Percentiles rank a stretch among this genome's conserved stretches.
phyloP scores from a whole-genome alignment of 2,113 vertebrate species.

The Colinus virginianus region DNA sequence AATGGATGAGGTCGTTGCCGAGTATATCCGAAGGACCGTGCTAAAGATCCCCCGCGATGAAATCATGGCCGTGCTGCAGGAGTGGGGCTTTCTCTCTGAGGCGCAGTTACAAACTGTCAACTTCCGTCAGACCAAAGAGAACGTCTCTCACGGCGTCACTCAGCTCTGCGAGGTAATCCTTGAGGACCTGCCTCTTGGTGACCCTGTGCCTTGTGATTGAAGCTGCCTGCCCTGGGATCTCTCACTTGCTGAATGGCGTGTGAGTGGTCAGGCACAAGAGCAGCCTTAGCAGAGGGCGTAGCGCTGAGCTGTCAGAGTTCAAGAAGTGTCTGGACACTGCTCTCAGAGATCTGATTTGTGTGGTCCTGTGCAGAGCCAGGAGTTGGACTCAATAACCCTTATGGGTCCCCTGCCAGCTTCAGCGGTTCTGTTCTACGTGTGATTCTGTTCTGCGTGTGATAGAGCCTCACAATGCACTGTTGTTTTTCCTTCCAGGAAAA shows the following conservation, averaged over 20 bases:
- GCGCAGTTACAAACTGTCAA: constrained; percentile 78
- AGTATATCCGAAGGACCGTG: constrained; percentile 81
- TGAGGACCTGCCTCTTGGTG: neutral
- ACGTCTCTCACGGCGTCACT: constrained; percentile 77
- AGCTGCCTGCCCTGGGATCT: neutral
- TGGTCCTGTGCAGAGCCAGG: no score
- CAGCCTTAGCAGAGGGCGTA: no score
- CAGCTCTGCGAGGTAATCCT: constrained; percentile 81
- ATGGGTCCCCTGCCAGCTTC: no score
- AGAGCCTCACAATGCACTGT: neutral
- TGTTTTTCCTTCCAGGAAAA: constrained; percentile 80
- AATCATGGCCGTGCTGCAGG: constrained; percentile 74
- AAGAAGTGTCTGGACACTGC: no score
- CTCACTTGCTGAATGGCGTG: neutral
- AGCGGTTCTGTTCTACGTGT: no score
- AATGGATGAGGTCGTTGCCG: constrained; percentile 81
- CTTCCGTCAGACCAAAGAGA: constrained; percentile 77
- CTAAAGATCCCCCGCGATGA: constrained; percentile 78
- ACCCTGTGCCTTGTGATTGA: neutral
- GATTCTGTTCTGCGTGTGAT: no score
- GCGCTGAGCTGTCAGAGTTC: no score
- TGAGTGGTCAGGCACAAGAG: neutral
- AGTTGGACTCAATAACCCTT: no score
- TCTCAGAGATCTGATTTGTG: no score
- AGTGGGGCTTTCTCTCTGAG: constrained; percentile 85